phyloP scores from a whole-genome alignment of 2,797 vertebrate genomes.

The Acanthurus lineatus region DNA sequence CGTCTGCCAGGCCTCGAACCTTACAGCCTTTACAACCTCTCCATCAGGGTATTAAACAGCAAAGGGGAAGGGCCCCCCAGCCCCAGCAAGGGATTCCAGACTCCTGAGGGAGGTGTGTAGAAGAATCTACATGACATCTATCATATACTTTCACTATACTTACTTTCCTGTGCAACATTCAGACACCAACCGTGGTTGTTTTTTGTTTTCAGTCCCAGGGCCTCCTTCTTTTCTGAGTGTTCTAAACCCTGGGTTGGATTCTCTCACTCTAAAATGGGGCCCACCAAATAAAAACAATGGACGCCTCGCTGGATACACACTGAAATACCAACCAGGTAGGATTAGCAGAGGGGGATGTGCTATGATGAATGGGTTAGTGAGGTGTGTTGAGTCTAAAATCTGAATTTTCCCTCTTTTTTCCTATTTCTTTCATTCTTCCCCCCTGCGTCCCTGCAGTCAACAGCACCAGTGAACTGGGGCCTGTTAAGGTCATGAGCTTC shows the following conservation, averaged over 20 bases:
- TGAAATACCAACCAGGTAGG: conserved; percentile 94
- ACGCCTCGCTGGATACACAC: conserved; percentile 90
- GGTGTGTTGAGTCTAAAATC: too few relatives aligned
- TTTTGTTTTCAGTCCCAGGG: conserved; percentile 88
- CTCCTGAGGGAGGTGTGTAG: conserved; percentile 94
- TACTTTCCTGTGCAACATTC: neutral
- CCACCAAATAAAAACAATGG: conserved; percentile 91
- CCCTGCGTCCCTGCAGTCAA: conserved; percentile 85
- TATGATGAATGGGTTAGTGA: too few relatives aligned
- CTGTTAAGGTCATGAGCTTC: conserved; percentile 86
- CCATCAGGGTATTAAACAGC: conserved; percentile 91
- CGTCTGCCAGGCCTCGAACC: conserved; percentile 91
- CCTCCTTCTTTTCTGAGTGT: conserved; percentile 89
- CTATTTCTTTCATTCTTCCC: too few relatives aligned
- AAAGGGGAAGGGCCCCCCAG: conserved; percentile 94
- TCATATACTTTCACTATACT: neutral
- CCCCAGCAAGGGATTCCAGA: conserved; percentile 86
- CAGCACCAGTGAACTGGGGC: conserved; percentile 90
- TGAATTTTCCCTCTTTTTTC: too few relatives aligned
- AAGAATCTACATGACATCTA: neutral
- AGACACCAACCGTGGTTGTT: conserved; percentile 18
- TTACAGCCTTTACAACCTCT: conserved; percentile 91
- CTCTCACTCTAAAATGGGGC: conserved; percentile 92
- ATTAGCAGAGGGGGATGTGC: neutral
- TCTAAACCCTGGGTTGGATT: conserved; percentile 87